Conservation (phyloP, 2,113 vertebrate genomes). For the Platysternon megacephalum region DNA sequence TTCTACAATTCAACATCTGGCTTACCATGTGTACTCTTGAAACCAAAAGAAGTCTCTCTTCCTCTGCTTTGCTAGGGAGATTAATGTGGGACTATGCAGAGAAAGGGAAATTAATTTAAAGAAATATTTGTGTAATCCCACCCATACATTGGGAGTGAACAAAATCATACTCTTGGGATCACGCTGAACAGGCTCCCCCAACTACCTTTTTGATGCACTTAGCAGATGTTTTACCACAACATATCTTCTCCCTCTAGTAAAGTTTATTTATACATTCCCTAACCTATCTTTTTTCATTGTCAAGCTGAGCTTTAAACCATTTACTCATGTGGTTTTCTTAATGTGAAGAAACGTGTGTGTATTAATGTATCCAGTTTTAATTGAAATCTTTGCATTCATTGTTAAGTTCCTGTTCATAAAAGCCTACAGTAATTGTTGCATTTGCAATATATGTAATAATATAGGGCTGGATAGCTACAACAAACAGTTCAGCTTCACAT, state of each 20-base stretch:
- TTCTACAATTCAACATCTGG: conserved; percentile 51
- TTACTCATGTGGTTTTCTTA: neutral
- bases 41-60: conserved; percentile 50
- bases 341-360: neutral
- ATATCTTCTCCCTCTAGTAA: conserved; percentile 35
- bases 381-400: neutral
- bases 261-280: conserved; percentile 59
- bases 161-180: conserved; percentile 59
- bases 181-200: conserved; percentile 3
- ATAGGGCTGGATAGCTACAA: neutral
- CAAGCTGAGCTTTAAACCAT: conserved; percentile 9
- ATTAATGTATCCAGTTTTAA: neutral
- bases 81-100: conserved; percentile 47
- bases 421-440: rapidly evolving
- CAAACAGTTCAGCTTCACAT: neutral
- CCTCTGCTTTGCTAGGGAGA: conserved; percentile 32
- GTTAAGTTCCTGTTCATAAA: neutral
- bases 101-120: conserved; percentile 65
- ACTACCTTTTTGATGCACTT: conserved; percentile 37
- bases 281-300: neutral
- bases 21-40: neutral
- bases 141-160: conserved; percentile 27
- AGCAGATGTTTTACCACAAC: conserved; percentile 66
- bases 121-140: conserved; percentile 62
- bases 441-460: neutral